A percentile compares a stretch with the other conserved stretches of the same genome.
Conservation (phyloP, 2,113 vertebrate species). For the Myocastor coypus region DNA sequence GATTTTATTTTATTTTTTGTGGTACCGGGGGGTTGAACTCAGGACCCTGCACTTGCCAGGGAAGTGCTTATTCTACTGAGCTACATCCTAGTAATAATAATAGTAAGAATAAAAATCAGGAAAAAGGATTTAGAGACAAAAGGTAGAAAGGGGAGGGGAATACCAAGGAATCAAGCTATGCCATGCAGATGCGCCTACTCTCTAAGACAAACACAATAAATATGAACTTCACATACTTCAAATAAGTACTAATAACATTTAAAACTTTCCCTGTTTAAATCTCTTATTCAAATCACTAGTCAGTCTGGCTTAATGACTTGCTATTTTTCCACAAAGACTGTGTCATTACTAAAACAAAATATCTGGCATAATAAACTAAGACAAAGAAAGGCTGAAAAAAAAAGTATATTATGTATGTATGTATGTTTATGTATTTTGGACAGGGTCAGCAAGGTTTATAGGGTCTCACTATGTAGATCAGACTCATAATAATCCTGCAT, state of each 20-base stretch:
- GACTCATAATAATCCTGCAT: too few relatives aligned
- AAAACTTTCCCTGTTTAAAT: not conserved
- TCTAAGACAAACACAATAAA: not conserved
- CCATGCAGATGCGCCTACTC: not conserved
- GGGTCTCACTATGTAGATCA: too few relatives aligned
- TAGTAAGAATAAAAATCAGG: not conserved
- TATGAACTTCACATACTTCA: not conserved
- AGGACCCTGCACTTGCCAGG: too few relatives aligned
- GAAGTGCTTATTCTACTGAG: too few relatives aligned
- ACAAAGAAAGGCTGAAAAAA: not conserved
- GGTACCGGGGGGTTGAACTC: too few relatives aligned
- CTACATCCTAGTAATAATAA: not conserved
- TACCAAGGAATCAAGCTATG: not conserved
- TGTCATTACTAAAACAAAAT: not conserved
- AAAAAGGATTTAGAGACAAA: not conserved
- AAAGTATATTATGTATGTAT: too few relatives aligned
- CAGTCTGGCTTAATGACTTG: not conserved
- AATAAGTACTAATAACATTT: not conserved
- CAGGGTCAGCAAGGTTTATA: too few relatives aligned
- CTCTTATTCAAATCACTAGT: slow-evolving; percentile 3
- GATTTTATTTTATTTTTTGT: too few relatives aligned
- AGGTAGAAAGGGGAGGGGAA: not conserved
- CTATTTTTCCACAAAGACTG: not conserved
- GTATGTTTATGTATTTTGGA: too few relatives aligned
- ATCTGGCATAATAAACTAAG: not conserved